Percentiles rank a stretch among this genome's conserved stretches.
Conservation (phyloP, 1,140 invertebrate genomes). For the Drosophila ohnishii region DNA sequence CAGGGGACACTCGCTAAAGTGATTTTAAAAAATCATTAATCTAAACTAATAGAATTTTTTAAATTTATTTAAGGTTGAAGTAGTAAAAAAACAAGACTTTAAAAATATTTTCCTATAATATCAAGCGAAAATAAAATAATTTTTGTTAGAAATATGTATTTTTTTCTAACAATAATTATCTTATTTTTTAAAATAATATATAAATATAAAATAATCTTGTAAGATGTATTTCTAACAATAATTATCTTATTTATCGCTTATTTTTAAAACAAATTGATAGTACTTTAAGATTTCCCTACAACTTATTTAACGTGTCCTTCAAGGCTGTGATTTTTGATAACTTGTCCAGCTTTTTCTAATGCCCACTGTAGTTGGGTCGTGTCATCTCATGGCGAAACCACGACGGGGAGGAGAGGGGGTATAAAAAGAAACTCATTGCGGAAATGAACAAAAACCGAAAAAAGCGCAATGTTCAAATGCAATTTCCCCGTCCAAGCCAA, state of each 20-base stretch:
- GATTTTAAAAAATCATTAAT: not conserved
- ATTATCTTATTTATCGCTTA: no score
- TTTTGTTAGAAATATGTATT: no score
- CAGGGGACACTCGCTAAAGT: not conserved
- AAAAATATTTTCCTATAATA: not conserved
- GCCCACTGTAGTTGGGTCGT: conserved; percentile 30
- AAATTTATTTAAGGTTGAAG: no score
- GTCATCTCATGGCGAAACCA: conserved; percentile 16
- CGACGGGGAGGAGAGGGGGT: not conserved
- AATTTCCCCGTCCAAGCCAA: conserved; percentile 39
- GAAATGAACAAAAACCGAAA: conserved; percentile 52
- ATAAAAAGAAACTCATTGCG: conserved; percentile 45
- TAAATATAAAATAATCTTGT: no score
- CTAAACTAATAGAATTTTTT: not conserved
- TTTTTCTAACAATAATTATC: no score
- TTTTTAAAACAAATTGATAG: no score
- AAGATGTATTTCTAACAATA: not conserved
- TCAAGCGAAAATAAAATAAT: no score
- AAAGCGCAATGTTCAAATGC: conserved; percentile 53
- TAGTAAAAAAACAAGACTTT: not conserved
- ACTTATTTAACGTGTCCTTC: not conserved
- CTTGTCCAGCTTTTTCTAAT: not conserved
- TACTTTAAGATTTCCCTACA: not conserved
- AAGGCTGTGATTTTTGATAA: not conserved
- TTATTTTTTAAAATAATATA: no score